Evolutionary conservation across 2,113 vertebrate genomes (phyloP).

Genomic region (Phrynosoma platyrhinos): DNA sequence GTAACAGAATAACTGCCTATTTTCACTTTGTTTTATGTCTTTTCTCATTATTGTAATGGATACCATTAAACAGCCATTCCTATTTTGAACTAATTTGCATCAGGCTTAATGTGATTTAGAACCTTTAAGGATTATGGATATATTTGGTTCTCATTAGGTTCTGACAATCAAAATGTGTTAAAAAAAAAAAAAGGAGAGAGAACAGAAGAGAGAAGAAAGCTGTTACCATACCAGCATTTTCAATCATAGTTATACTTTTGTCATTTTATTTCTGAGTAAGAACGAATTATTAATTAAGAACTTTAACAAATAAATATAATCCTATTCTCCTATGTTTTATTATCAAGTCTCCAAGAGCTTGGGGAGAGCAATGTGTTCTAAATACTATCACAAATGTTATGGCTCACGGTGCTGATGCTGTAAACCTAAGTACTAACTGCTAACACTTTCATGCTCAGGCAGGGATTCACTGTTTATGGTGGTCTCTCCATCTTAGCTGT

Average conservation of each 20-base stretch:
- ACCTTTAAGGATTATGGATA: conserved; percentile 41
- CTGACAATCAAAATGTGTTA: conserved; percentile 46
- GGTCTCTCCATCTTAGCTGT: background rate
- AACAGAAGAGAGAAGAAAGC: conserved; percentile 11
- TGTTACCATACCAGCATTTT: conserved; percentile 22
- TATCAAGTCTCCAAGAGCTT: background rate
- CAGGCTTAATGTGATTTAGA: conserved; percentile 30
- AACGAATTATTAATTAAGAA: background rate
- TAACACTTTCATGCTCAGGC: background rate
- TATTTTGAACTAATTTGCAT: conserved; percentile 51
- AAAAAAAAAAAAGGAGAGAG: background rate
- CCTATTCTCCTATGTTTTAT: conserved; percentile 1
- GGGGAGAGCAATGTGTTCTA: background rate
- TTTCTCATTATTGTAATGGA: conserved; percentile 50
- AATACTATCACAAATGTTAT: background rate
- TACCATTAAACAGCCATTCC: conserved; percentile 37
- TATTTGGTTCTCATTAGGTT: conserved; percentile 56
- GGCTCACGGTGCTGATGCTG: background rate
- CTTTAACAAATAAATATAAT: conserved; percentile 42
- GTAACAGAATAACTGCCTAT: conserved; percentile 9
- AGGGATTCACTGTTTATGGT: background rate
- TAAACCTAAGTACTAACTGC: background rate
- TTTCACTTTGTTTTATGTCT: conserved; percentile 42
- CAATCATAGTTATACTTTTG: background rate
- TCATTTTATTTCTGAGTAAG: background rate